Evolutionary conservation across 2,113 vertebrate genomes (phyloP).

Genomic region (Rhombomys opimus): DNA sequence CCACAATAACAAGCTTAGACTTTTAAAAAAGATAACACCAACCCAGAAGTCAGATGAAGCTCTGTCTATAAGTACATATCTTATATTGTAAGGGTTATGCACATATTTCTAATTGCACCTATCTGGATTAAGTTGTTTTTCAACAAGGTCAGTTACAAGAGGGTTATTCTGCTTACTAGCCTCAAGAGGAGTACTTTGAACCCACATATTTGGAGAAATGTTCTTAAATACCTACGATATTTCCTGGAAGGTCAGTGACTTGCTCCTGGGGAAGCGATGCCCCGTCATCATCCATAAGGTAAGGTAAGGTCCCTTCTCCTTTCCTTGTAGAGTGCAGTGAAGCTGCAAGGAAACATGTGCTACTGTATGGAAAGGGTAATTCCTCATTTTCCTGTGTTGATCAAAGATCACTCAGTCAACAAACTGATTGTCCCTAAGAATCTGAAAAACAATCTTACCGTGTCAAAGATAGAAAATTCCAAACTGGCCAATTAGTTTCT

Average conservation of each 20-base stretch:
- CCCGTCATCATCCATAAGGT: not conserved
- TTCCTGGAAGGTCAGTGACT: not conserved
- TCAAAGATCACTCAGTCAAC: not conserved
- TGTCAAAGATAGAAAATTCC: not conserved
- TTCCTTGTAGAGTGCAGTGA: slow-evolving; percentile 9
- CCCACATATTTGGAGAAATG: not conserved
- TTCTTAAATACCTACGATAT: not conserved
- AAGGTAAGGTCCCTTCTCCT: not conserved
- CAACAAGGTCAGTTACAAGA: not conserved
- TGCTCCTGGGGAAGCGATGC: not conserved
- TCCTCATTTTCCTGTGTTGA: not conserved
- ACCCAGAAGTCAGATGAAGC: not conserved
- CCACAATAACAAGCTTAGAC: not conserved
- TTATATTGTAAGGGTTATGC: not conserved
- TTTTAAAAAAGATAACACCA: not conserved
- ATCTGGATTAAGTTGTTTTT: not conserved
- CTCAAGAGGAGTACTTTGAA: not conserved
- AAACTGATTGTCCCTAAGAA: not conserved
- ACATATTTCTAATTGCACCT: not conserved
- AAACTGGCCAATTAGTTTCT: not conserved
- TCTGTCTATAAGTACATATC: not conserved
- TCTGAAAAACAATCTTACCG: not conserved
- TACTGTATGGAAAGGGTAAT: not conserved
- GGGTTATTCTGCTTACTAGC: not conserved
- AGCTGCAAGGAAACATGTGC: not conserved